Conservation (phyloP, 1,140 invertebrate species). For the Tetragnatha versicolor region DNA sequence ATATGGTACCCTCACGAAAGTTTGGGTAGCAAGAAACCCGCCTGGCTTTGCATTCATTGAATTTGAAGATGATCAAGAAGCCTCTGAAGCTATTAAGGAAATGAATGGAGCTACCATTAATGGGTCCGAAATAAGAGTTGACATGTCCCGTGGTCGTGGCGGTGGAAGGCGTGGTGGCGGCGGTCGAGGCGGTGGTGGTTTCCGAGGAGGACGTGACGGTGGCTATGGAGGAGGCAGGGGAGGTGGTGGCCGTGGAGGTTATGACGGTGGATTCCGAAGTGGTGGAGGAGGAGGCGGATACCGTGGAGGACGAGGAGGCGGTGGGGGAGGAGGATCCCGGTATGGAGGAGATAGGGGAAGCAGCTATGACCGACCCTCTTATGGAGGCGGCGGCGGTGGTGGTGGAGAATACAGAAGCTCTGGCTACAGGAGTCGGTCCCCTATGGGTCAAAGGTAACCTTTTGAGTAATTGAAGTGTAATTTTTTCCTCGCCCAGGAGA, state of each 20-base stretch:
- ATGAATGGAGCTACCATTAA: conserved; percentile 66
- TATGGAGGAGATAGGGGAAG: conserved; percentile 29
- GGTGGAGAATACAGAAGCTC: conserved; percentile 14
- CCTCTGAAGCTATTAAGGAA: conserved; percentile 68
- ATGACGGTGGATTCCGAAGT: conserved; percentile 32
- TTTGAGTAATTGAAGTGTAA: not conserved
- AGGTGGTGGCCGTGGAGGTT: conserved; percentile 44
- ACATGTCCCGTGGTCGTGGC: conserved; percentile 57
- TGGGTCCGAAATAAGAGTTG: conserved; percentile 58
- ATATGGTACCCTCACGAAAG: conserved; percentile 69
- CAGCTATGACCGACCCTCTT: conserved; percentile 5
- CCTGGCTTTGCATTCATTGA: conserved; percentile 72
- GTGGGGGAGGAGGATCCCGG: conserved; percentile 14
- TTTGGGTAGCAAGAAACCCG: conserved; percentile 72
- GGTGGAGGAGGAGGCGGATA: conserved; percentile 6
- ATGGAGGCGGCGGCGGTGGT: conserved; percentile 41
- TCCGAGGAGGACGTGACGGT: conserved; percentile 48
- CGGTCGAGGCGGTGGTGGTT: conserved; percentile 49
- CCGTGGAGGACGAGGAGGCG: conserved; percentile 31
- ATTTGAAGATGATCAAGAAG: conserved; percentile 70
- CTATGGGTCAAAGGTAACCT: conserved; percentile 49
- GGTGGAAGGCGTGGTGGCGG: conserved; percentile 48
- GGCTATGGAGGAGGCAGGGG: conserved; percentile 40
- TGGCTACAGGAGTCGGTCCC: conserved; percentile 44
- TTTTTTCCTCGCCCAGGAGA: not conserved